Base-by-base conservation (phyloP, 2,113 vertebrate species). In the Mus spicilegus region DNA sequence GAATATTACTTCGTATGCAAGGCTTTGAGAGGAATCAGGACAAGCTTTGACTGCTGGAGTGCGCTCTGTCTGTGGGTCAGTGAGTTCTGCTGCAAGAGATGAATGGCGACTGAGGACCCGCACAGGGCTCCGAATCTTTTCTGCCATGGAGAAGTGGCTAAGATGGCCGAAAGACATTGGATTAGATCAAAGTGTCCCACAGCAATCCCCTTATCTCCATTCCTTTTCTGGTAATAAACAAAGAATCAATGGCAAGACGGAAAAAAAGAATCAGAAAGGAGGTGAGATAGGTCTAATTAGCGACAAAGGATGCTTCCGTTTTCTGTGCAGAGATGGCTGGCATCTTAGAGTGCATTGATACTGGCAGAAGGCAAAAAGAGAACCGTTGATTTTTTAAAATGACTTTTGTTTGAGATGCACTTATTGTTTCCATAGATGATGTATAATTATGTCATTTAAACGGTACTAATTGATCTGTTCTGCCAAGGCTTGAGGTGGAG, bases 391-490 rank as follows among this genome's bases (percentile, higher is more conserved):
- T 42, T 80, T 51, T 89, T 7, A 2, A 91, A 90, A 90, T 69
- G 73, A 2, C 42, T 69, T 42, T 46, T 93, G 65, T 93, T 84
- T 51, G 51, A 72, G 42, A 77, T 92, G 7, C 28, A 78, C 76
- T 98, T 97, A 93, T 89, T 93, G 89, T 96, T 96, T 81, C 67
- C 75, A 63, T 61, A 85, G 87, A 17, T 56, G 87, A 11, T 61
- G 51, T 49, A 3, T 58, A 91, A 70, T 70, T 72, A 87, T 17
- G 91, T 91, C 91, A 88, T 97, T 97, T 92, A 97, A 95, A 92
- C 86, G 95, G 46, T 76, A 42, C 81, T 98, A 93, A 98, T 92
- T 97, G 96, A 97, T 97, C 86, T 97, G 33, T 70, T 97, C 88
- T 97, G 30, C 70, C 1, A 0, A 22, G 92, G 42, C 51, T 5